These are phyloP conservation scores for Aphelinus atriplicis DNA, from an alignment of 1,140 invertebrate genomes.

Conservation along the genomic window DNA sequence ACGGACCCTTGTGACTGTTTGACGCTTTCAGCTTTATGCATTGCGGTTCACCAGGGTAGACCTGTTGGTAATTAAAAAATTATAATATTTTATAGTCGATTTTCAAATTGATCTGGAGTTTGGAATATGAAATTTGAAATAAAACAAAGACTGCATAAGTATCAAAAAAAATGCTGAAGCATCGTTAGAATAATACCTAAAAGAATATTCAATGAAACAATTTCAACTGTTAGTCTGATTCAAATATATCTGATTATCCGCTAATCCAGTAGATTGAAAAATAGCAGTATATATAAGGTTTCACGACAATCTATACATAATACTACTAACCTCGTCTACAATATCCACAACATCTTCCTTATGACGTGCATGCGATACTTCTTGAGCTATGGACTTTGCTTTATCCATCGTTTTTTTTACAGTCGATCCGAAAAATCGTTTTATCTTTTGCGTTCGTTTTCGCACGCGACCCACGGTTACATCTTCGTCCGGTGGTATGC, in stretches of 20 bases:
- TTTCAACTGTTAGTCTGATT: too few species aligned
- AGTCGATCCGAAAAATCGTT: constrained; percentile 85
- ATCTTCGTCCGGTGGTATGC: constrained; percentile 70
- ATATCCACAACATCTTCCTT: constrained; percentile 88
- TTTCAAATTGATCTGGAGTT: too few species aligned
- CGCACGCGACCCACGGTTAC: constrained; percentile 62
- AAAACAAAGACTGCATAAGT: too few species aligned
- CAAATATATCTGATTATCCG: too few species aligned
- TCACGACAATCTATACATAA: too few species aligned
- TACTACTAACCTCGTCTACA: constrained; percentile 74
- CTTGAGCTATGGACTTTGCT: constrained; percentile 89
- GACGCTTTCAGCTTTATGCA: constrained; percentile 93
- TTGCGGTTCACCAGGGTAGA: constrained; percentile 76
- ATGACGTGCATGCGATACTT: constrained; percentile 83
- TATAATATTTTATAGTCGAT: too few species aligned
- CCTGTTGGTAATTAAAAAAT: constrained; percentile 1
- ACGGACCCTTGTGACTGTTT: constrained; percentile 94
- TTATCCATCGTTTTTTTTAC: constrained; percentile 90
- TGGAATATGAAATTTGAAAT: too few species aligned
- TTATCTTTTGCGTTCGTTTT: constrained; percentile 72
- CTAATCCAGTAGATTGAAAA: too few species aligned
- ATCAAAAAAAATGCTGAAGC: too few species aligned
- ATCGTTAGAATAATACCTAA: too few species aligned
- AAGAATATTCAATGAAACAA: too few species aligned
- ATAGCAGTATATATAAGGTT: too few species aligned